Evolutionary conservation across 1,140 invertebrate species (phyloP), one percentile per base, ranked within the genome.

Genomic region (Drosophila sp.): DNA sequence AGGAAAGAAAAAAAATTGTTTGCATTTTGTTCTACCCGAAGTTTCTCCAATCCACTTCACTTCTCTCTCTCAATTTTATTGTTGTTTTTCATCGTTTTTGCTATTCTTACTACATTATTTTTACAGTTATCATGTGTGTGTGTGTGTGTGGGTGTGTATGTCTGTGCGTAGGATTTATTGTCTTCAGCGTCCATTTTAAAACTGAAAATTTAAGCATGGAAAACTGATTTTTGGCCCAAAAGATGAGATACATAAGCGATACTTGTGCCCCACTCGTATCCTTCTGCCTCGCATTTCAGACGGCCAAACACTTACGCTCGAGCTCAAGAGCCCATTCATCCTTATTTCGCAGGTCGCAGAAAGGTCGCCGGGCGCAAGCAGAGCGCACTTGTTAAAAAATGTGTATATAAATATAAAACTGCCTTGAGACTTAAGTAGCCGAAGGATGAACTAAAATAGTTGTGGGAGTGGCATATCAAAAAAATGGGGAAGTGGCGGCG

Each of bases 1-100:
- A 17, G 17, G 17, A 17, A 23, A 23, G 6, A 25, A 25, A 41
- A 17, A 50, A 50, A 86, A 86, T 75, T 86, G 82, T 78, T 85
- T 81, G 74, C 83, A 81, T 86, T 86, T 75, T 86, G 78, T 72
- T 86, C 56, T 40, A 66, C 67, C 50, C 27, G 44, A 86, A 85
- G 67, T 80, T 86, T 3, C 3, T 11, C 4, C 35, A 17, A 17
- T 38, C 10, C 3, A 38, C 3, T 38, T 10, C 35, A 10, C 35
- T 38, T 8, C 32, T 56, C 62, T 56, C 17, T 50, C 25, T 27
- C 23, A 27, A 10, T 50, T 27, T 50, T 50, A 50, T 17, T 40
- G 4, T 23, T 30, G 23, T 11, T 40, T 35, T 79, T 47, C 62
- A 35, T 57, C 30, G 69, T 54, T 64, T 71, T 68, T 30, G 66